Conservation (phyloP, 2,888 invertebrate species). For the Diadegma fenestrale region DNA sequence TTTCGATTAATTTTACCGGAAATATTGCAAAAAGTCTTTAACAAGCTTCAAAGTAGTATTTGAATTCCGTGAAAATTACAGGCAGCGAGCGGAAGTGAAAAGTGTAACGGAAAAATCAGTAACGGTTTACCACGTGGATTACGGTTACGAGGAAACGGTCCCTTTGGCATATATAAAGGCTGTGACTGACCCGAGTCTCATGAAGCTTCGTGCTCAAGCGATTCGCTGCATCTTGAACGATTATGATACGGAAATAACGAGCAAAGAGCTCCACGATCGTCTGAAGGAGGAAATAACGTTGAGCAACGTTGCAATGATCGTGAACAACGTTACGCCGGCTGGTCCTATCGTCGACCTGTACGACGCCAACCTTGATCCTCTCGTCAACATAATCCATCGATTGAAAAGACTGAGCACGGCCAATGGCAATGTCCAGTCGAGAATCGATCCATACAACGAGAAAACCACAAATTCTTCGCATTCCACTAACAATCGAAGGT, state of each 20-base stretch:
- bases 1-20: too few relatives aligned
- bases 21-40: too few relatives aligned
- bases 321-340: constrained; percentile 86
- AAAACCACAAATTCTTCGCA: constrained; percentile 29
- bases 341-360: constrained; percentile 88
- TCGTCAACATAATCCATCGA: constrained; percentile 58
- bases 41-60: too few relatives aligned
- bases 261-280: constrained; percentile 87
- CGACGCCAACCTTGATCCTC: constrained; percentile 83
- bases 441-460: constrained; percentile 43
- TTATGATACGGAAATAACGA: constrained; percentile 86
- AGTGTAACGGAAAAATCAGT: constrained; percentile 87
- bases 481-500: constrained; percentile 63
- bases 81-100: constrained; percentile 93
- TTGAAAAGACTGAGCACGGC: constrained; percentile 38
- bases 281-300: constrained; percentile 90
- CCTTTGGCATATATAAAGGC: constrained; percentile 87
- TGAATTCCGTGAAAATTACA: constrained; percentile 51
- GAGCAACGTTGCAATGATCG: constrained; percentile 87
- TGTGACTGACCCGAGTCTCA: constrained; percentile 88
- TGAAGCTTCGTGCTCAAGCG: constrained; percentile 89
- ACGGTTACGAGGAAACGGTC: constrained; percentile 96
- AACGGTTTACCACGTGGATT: constrained; percentile 95
- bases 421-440: constrained; percentile 52
- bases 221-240: constrained; percentile 91